Evolutionary conservation across 1,140 invertebrate species (phyloP), one percentile per base, ranked within the genome.

Genomic region (Sarcophaga peregrina): DNA sequence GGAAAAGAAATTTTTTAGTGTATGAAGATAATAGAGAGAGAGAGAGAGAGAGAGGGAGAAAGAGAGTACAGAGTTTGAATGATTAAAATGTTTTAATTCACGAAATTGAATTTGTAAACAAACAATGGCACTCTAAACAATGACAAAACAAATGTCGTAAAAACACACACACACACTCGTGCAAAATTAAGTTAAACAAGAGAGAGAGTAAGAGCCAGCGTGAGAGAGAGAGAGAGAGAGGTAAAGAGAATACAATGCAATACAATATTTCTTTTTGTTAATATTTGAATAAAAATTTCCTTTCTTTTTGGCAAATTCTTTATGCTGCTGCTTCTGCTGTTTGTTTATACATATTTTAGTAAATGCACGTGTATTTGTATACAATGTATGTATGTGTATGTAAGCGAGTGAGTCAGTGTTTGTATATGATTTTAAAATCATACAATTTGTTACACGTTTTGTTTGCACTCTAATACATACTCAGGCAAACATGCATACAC

Each of bases 391-490:
- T 17, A 20, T 68, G n/a, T 25, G 4, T 58, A 15, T 58, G 7
- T 58, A n/a, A 58, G n/a, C 15, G 15, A 7, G n/a, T n/a, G 13
- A 58, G 54, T 58, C 25, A 37, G 25, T 37, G 25, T 37, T 37
- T 37, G 25, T 37, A 37, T 37, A 37, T 58, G 54, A 68, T 68
- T 68, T 68, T 68, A 68, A 20, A 68, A 37, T 37, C 25, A 68
- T 68, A 68, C n/a, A 68, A 68, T 68, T 68, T 68, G 62, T 25
- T 68, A 68, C 62, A 68, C 62, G 62, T 68, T 68, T 37, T 68
- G 17, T 68, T 37, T 37, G 25, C 25, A 37, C 25, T 37, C 25
- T 37, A 2, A 37, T 4, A 37, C 25, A 37, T 37, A 37, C 25
- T 37, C 25, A 37, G 25, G 1, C 25, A 37, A 2, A 37, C 25